Percentiles rank a stretch among this genome's conserved stretches.
Conservation (phyloP, 2,888 invertebrate species). For the Seladonia tumulorum region DNA sequence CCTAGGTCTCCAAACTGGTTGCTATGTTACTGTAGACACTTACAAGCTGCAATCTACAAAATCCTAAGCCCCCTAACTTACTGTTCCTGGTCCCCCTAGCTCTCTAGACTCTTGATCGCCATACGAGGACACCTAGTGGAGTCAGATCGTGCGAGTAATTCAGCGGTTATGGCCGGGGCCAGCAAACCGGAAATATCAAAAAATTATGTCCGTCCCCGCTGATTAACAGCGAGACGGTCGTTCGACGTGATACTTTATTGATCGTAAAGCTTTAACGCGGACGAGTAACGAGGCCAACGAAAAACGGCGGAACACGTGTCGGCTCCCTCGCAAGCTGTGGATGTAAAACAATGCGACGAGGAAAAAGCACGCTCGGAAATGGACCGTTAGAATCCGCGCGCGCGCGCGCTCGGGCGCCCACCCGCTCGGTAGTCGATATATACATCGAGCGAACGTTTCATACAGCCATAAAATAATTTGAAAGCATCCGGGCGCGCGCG, state of each 20-base stretch:
- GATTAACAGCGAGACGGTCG: slow-evolving; percentile 2
- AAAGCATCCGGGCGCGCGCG: neutral
- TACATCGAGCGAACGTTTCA: slow-evolving; percentile 12
- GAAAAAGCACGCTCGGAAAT: slow-evolving; percentile 9
- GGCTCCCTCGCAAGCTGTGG: neutral
- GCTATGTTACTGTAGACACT: no score
- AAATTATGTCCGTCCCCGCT: neutral
- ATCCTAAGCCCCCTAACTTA: no score
- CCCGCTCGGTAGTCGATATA: neutral
- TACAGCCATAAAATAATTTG: slow-evolving; percentile 26
- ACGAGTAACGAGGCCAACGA: slow-evolving; percentile 27
- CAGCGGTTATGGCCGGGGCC: no score
- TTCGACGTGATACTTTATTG: slow-evolving; percentile 40
- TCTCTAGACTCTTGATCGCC: no score
- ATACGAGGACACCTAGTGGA: no score
- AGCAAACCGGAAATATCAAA: neutral
- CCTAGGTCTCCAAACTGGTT: no score
- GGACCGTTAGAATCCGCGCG: neutral
- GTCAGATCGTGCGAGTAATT: no score
- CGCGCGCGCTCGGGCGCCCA: no score
- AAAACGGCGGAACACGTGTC: slow-evolving; percentile 40
- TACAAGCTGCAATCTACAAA: no score
- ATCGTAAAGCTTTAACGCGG: slow-evolving; percentile 23
- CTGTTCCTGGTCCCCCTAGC: no score
- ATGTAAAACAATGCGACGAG: slow-evolving; percentile 38